Evolutionary conservation across 2,888 invertebrate genomes (phyloP).

Genomic region (Nemotelus nigrinus): DNA sequence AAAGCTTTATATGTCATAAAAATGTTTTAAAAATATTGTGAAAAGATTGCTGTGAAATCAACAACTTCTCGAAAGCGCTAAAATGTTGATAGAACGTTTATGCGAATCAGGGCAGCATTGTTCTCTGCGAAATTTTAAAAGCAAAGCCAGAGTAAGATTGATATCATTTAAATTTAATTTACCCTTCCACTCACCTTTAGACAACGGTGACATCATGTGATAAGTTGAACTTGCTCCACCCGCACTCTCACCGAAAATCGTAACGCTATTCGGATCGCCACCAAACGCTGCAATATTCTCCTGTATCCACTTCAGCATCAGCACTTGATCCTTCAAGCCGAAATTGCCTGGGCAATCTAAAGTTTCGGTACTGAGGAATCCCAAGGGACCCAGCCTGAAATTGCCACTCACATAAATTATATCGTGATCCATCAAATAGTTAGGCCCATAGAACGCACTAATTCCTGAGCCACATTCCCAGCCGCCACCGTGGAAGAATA

Average conservation of each 20-base stretch:
- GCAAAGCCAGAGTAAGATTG: no score
- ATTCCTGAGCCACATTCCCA: constrained; percentile 79
- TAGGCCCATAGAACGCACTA: constrained; percentile 75
- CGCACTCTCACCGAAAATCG: constrained; percentile 77
- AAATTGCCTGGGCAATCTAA: constrained; percentile 73
- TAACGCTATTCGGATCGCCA: constrained; percentile 72
- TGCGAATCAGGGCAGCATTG: no score
- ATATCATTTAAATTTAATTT: no score
- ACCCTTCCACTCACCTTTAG: constrained; percentile 54
- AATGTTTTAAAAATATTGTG: no score
- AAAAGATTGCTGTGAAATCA: no score
- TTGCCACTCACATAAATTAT: constrained; percentile 76
- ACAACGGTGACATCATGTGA: constrained; percentile 73
- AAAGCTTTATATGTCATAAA: no score
- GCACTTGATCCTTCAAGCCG: constrained; percentile 74
- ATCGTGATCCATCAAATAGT: constrained; percentile 75
- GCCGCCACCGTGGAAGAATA: constrained; percentile 74
- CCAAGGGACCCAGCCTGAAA: constrained; percentile 75
- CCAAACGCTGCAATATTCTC: constrained; percentile 71
- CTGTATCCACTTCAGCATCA: constrained; percentile 72
- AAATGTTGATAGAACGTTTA: no score
- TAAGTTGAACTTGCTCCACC: constrained; percentile 76
- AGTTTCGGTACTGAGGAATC: constrained; percentile 75
- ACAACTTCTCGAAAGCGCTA: no score
- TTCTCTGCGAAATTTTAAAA: no score